phyloP scores from a whole-genome alignment of 1,140 invertebrate species.

The Orchestia grillus region DNA sequence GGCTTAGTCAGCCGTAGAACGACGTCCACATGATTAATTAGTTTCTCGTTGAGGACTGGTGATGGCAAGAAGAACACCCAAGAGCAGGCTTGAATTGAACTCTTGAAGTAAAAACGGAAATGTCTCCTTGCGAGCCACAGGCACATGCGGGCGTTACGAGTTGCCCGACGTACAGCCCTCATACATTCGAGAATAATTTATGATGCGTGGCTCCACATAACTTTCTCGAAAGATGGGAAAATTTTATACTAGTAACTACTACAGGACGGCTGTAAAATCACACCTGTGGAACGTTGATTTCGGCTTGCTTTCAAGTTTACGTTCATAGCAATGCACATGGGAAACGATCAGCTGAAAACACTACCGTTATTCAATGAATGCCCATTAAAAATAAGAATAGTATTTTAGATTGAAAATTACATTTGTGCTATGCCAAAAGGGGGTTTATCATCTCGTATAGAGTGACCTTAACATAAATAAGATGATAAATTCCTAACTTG shows the following conservation, averaged over 20 bases:
- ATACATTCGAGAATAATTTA: neutral
- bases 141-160: neutral
- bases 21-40: neutral
- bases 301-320: neutral
- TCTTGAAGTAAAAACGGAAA: neutral
- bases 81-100: neutral
- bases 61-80: neutral
- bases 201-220: neutral
- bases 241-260: neutral
- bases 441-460: neutral
- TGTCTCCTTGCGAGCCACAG: neutral
- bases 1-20: neutral
- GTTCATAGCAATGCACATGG: neutral
- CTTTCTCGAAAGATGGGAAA: neutral
- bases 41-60: neutral
- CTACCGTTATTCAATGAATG: neutral
- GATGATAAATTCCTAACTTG: too few relatives aligned
- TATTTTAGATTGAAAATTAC: neutral
- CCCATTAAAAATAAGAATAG: neutral
- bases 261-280: neutral
- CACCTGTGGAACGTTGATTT: neutral
- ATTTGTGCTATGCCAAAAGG: neutral
- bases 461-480: neutral
- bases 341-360: neutral
- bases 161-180: neutral